These are phyloP conservation scores for Holocentrus rufus DNA, from an alignment of 2,797 vertebrate genomes.

Conservation along the genomic window DNA sequence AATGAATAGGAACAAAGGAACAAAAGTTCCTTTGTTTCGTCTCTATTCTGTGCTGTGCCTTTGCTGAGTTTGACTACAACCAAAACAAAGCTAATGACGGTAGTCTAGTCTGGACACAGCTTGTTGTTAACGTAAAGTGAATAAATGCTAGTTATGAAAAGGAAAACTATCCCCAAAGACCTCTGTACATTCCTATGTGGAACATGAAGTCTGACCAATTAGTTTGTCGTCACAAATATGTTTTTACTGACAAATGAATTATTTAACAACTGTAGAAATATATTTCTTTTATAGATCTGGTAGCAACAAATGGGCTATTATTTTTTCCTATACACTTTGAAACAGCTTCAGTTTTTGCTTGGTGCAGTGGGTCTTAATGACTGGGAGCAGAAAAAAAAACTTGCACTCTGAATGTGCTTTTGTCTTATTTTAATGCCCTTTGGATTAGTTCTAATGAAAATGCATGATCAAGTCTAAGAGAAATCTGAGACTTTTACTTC, in stretches of 20 bases:
- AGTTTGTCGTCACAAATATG: constrained; percentile 27
- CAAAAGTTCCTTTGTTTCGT: neutral
- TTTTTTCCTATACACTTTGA: too few species aligned
- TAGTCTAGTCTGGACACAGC: neutral
- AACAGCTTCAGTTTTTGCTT: too few species aligned
- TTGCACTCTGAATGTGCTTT: too few species aligned
- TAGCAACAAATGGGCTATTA: too few species aligned
- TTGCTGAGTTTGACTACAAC: neutral
- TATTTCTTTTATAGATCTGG: neutral
- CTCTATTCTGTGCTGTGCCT: neutral
- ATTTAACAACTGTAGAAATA: constrained; percentile 40
- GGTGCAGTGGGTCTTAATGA: too few species aligned
- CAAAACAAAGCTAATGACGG: constrained; percentile 29
- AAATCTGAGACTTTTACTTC: too few species aligned
- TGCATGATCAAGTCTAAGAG: too few species aligned
- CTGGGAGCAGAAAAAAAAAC: too few species aligned
- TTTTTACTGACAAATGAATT: constrained; percentile 37
- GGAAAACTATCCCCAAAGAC: constrained; percentile 21
- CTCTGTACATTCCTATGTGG: constrained; percentile 8
- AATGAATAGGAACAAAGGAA: too few species aligned
- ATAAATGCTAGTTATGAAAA: constrained; percentile 10
- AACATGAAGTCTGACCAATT: constrained; percentile 37
- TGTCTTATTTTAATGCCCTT: too few species aligned
- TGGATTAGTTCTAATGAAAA: too few species aligned
- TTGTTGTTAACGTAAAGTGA: constrained; percentile 8